These are phyloP conservation scores for Equus quagga DNA, from an alignment of 2,113 vertebrate species.

Conservation along the genomic window DNA sequence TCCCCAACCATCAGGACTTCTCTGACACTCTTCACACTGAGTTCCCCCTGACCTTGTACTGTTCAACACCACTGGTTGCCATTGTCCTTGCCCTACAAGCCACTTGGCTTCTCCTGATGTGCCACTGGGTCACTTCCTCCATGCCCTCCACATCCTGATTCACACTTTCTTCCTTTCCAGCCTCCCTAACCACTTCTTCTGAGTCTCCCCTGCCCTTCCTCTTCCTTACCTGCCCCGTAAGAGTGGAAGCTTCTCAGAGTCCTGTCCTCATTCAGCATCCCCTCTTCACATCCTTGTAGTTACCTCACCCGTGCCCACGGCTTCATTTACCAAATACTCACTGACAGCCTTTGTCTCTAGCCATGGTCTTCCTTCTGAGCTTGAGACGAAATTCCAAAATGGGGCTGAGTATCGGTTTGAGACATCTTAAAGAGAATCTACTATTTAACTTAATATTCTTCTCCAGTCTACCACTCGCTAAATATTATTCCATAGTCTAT, in stretches of 20 bases:
- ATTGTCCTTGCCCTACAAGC: fast-evolving
- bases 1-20: background rate
- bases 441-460: background rate
- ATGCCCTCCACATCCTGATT: fast-evolving
- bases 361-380: background rate
- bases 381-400: background rate
- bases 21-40: background rate
- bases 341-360: too few species aligned
- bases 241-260: background rate
- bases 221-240: background rate
- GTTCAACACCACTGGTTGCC: background rate
- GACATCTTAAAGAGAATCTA: background rate
- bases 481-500: background rate
- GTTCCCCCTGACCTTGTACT: background rate
- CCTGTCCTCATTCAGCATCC: background rate
- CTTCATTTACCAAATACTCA: background rate
- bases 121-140: fast-evolving
- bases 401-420: background rate
- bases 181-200: background rate
- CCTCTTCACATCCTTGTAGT: background rate
- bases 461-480: too few species aligned
- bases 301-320: background rate
- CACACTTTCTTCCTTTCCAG: background rate
- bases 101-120: too few species aligned
- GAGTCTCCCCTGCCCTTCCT: background rate